Evolutionary conservation across 2,888 invertebrate species (phyloP).

Genomic region (Aphidius colemani): DNA sequence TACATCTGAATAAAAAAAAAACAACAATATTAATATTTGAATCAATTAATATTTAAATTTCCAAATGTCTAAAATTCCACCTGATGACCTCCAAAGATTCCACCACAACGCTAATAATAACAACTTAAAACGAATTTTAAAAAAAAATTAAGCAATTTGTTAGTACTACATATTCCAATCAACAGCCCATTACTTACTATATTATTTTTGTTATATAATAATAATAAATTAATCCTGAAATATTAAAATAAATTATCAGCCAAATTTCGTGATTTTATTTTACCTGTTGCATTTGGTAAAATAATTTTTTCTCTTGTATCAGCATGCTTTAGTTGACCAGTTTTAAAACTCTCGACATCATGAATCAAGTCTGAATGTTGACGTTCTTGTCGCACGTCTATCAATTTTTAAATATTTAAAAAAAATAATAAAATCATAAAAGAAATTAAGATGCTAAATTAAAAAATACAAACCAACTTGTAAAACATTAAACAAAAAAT

Average conservation of each 20-base stretch:
- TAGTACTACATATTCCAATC: no score
- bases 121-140: not conserved
- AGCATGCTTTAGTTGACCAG: constrained; percentile 75
- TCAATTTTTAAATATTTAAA: constrained; percentile 30
- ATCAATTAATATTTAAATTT: not conserved
- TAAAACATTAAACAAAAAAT: not conserved
- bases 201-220: not conserved
- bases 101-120: not conserved
- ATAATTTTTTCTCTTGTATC: constrained; percentile 82
- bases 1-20: constrained; percentile 73
- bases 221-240: not conserved
- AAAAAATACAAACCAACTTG: not conserved
- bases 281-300: constrained; percentile 86
- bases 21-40: not conserved
- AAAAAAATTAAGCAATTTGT: not conserved
- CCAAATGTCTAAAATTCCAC: no score
- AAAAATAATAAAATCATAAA: constrained; percentile 11
- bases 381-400: constrained; percentile 76
- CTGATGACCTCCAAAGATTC: no score
- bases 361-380: constrained; percentile 78
- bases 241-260: not conserved
- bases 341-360: constrained; percentile 78
- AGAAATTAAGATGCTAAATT: not conserved
- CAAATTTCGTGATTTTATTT: constrained; percentile 6
- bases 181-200: no score